Percentiles rank a stretch among this genome's conserved stretches.
phyloP scores from a whole-genome alignment of 1,140 invertebrate genomes.

The Temnothorax longispinosus region DNA sequence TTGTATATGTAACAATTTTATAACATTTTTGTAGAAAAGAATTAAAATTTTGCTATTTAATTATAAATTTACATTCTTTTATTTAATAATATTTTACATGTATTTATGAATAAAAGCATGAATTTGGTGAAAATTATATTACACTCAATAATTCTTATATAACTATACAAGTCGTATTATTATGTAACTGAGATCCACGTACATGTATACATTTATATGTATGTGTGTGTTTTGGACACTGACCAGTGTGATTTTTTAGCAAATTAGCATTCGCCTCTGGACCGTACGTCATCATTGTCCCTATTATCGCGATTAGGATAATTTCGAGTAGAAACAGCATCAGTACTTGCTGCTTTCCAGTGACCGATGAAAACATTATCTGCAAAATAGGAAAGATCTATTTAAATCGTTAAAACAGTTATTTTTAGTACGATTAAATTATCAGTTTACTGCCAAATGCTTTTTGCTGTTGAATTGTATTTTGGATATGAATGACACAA shows the following conservation, averaged over 20 bases:
- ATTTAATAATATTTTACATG: background rate
- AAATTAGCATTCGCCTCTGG: conserved; percentile 77
- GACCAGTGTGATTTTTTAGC: conserved; percentile 75
- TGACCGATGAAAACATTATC: conserved; percentile 63
- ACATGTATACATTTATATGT: background rate
- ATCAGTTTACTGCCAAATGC: background rate
- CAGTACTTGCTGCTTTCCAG: conserved; percentile 76
- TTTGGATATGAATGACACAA: background rate
- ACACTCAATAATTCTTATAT: too few relatives aligned
- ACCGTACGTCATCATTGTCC: conserved; percentile 78
- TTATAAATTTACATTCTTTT: background rate
- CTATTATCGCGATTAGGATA: conserved; percentile 80
- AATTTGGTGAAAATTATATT: background rate
- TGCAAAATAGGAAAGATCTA: conserved; percentile 23
- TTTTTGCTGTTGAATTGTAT: background rate
- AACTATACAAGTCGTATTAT: background rate
- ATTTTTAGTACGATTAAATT: background rate
- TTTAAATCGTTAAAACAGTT: background rate
- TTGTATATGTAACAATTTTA: background rate
- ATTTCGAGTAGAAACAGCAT: conserved; percentile 80
- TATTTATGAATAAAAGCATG: background rate
- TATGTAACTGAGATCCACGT: background rate
- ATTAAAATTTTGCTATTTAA: background rate
- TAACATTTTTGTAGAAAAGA: background rate
- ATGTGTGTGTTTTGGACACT: conserved; percentile 59